phyloP scores from a whole-genome alignment of 2,888 invertebrate species.

The Acanthoscelides obtectus region DNA sequence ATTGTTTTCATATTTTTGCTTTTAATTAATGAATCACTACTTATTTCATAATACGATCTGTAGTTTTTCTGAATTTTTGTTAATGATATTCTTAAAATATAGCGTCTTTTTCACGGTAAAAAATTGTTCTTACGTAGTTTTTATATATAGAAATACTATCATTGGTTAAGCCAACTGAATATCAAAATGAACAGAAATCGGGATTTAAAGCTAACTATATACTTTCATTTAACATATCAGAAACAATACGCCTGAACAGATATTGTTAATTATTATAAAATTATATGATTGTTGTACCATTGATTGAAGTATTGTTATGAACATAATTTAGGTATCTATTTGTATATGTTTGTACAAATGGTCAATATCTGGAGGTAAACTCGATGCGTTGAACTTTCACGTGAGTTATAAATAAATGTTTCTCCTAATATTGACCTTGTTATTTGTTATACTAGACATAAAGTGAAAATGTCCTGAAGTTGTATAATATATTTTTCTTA shows the following conservation, averaged over 20 bases:
- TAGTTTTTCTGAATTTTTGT: neutral
- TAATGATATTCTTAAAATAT: neutral
- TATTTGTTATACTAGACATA: too few relatives aligned
- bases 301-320: neutral
- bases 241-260: neutral
- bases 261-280: neutral
- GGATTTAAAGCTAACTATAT: conserved; percentile 5
- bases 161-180: neutral
- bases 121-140: neutral
- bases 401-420: neutral
- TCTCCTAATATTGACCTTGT: neutral
- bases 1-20: too few relatives aligned
- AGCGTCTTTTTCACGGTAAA: neutral
- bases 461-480: too few relatives aligned
- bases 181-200: conserved; percentile 3
- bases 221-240: neutral
- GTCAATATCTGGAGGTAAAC: neutral
- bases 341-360: neutral
- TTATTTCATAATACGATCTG: neutral
- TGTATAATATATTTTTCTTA: too few relatives aligned
- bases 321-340: neutral
- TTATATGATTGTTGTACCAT: neutral
- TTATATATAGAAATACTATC: neutral
- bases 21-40: too few relatives aligned
- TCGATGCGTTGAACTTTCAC: neutral